Conservation (phyloP, 92 coral and sea anemone species). For the Parazoanthus swiftii region DNA sequence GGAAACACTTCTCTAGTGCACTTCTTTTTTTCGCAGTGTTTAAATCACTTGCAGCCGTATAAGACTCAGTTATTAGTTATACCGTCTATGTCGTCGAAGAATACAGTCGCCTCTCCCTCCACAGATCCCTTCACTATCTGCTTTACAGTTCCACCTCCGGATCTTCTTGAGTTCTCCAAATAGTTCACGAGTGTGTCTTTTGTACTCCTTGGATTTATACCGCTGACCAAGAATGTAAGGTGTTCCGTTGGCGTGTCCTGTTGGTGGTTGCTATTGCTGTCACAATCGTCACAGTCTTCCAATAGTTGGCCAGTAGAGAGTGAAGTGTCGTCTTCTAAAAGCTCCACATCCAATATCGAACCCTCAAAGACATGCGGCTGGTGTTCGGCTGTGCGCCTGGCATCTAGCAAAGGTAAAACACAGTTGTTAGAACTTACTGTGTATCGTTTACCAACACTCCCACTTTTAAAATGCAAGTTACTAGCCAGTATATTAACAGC, state of each 20-base stretch:
- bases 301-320: neutral
- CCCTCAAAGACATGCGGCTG: constrained; percentile 40
- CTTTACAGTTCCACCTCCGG: constrained; percentile 48
- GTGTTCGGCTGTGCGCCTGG: constrained; percentile 32
- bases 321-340: neutral
- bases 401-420: constrained; percentile 18
- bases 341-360: constrained; percentile 16
- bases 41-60: no score
- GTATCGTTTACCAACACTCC: no score
- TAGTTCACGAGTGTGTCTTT: constrained; percentile 54
- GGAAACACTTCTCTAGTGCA: no score
- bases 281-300: neutral
- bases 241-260: neutral
- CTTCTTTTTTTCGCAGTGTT: no score
- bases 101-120: neutral
- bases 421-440: neutral
- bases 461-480: no score
- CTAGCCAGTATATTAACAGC: no score
- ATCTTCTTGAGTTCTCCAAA: constrained; percentile 50
- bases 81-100: constrained; percentile 19
- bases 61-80: neutral
- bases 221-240: constrained; percentile 55
- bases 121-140: neutral
- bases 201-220: constrained; percentile 49
- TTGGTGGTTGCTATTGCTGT: neutral